These are phyloP conservation scores for Anguilla anguilla DNA, from an alignment of 2,797 vertebrate genomes.

Conservation along the genomic window DNA sequence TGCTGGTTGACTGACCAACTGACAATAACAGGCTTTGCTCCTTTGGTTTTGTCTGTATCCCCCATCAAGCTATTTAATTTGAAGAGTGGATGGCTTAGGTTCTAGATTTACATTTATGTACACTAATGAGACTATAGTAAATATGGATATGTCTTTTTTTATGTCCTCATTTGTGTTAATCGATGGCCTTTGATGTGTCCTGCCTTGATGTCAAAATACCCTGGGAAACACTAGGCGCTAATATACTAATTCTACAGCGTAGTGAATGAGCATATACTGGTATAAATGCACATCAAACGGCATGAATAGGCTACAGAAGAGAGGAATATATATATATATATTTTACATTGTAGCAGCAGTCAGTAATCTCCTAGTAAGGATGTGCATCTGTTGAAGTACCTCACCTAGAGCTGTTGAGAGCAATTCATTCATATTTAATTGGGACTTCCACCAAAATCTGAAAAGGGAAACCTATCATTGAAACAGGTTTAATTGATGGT, in stretches of 20 bases:
- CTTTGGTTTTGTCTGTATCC: background rate
- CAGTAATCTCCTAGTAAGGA: too few species aligned
- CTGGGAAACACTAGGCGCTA: background rate
- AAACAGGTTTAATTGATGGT: background rate
- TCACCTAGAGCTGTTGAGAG: background rate
- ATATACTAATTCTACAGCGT: background rate
- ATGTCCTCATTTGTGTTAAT: background rate
- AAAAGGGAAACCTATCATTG: background rate
- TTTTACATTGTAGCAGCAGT: too few species aligned
- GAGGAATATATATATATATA: background rate
- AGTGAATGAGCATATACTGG: background rate
- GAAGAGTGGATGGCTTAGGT: background rate
- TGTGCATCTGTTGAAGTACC: background rate
- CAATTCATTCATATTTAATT: background rate
- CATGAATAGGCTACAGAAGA: background rate
- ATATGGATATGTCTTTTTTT: background rate
- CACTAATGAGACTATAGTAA: background rate
- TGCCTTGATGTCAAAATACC: background rate
- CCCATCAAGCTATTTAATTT: background rate
- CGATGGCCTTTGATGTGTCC: background rate
- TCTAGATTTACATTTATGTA: background rate
- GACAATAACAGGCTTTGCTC: background rate
- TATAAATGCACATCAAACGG: background rate
- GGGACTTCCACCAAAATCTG: background rate
- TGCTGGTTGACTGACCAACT: conserved; percentile 56